Base-by-base conservation (phyloP, 2,888 invertebrate species). In the Mellilla xanthometata region DNA sequence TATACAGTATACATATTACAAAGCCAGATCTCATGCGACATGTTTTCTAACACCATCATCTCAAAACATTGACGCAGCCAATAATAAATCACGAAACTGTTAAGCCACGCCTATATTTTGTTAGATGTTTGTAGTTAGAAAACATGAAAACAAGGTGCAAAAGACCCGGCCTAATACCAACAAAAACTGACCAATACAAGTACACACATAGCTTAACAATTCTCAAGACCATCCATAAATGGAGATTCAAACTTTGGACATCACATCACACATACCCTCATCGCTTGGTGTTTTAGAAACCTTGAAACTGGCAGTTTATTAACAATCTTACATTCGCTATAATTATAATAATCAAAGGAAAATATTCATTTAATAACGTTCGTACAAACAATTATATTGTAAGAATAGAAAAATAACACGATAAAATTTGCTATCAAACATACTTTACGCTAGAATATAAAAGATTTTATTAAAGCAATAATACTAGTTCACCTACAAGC, bases 251-350 rank as follows among this genome's bases (percentile, higher is more conserved):
- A 32, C 49, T 51, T 60, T 71, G 72, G 74, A 79, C 77, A 78
- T 66, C 60, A 61, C 72, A 69, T 64, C 73, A 72, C 58, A 52
- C 73, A 65, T 68, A 65, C 67, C 68, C 60, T 56, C 68, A 65
- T 60, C 41, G 67, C 63, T 81, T 82, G 84, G 84, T 83, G 84
- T 84, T 70, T 84, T 70, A 72, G 72, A 77, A 80, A 81, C 80
- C 81, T 79, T 76, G 68, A 75, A 79, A 79, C 81, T 87, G 87
- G 86, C 85, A 87, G 86, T 84, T n/a, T n/a, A 75, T 41, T 47
- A 47, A 48, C 38, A 68, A 58, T 76, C 69, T 76, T 76, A 79
- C 66, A 65, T 65, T 67, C 53, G 64, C 72, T 76, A 71, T 28
- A 38, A 41, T 41, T 41, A 47, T 10, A 32, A 11, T 8, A 30